Evolutionary conservation across 2,888 invertebrate species (phyloP), one percentile per base, ranked within the genome.

Genomic region (Lithosia quadra): DNA sequence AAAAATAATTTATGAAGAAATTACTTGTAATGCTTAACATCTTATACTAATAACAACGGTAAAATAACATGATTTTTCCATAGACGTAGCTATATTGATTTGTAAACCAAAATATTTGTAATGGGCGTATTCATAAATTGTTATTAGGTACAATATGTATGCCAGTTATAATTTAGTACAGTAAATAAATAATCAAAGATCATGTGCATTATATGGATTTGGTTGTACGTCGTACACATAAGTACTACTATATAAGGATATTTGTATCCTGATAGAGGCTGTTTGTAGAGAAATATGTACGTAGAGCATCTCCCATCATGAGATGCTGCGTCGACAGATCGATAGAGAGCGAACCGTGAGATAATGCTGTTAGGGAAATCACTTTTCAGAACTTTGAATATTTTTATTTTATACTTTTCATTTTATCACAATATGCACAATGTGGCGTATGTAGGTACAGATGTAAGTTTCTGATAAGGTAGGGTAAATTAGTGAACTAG

Each of bases 261-360:
- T 34, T 21, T n/a, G n/a, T n/a, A n/a, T n/a, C n/a, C 21, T 28
- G 15, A 33, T 18, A 18, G 34, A 63, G 53, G 53, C 49, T 33
- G 63, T 21, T 55, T 21, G 9, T 33, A 63, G 43, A 67, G 68
- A 22, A 67, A 69, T 21, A 63, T 66, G 60, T 69, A 67, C 59
- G 58, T 64, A 39, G 21, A 65, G 60, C 34, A 74, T 68, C 72
- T 69, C 68, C 73, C 70, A 69, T 61, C 49, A 49, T 65, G 84
- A 80, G 91, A 91, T 89, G 92, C 91, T 86, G 78, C 83, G 85
- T 77, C 77, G 87, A 75, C 86, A 91, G 91, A 92, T 92, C 92
- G 88, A 92, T 92, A 92, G 79, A 78, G 78, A 83, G 84, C 78
- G 74, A 76, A 77, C 74, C 77, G 80, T 73, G 85, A 88, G 90